phyloP scores from a whole-genome alignment of 2,888 invertebrate genomes.

The Synanthedon tipuliformis region DNA sequence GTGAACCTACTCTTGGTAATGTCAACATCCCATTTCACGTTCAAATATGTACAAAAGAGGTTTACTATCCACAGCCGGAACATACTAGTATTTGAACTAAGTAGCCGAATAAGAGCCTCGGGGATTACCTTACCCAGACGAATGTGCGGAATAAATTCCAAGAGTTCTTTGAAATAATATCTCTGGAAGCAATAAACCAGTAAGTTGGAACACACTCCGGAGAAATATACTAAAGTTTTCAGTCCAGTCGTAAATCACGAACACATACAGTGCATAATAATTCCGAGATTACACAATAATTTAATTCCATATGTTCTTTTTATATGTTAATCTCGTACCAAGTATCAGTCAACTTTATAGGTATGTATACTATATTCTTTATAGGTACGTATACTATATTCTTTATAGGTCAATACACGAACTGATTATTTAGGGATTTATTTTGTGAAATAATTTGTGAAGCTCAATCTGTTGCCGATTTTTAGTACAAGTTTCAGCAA shows the following conservation, averaged over 20 bases:
- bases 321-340: no score
- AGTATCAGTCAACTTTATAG: no score
- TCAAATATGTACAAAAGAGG: constrained; percentile 30
- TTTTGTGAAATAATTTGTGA: no score
- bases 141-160: constrained; percentile 55
- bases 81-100: constrained; percentile 43
- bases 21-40: constrained; percentile 16
- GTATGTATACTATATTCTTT: no score
- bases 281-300: constrained; percentile 12
- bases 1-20: neutral
- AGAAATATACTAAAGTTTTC: constrained; percentile 60
- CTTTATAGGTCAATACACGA: no score
- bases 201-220: constrained; percentile 55
- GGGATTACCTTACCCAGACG: constrained; percentile 53
- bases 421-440: no score
- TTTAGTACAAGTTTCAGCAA: no score
- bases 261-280: constrained; percentile 35
- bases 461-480: no score
- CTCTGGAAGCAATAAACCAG: constrained; percentile 61
- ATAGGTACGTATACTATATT: no score
- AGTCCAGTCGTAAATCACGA: constrained; percentile 37
- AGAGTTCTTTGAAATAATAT: constrained; percentile 67
- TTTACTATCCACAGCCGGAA: constrained; percentile 25
- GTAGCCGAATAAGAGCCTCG: constrained; percentile 52
- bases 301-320: no score